A percentile compares a stretch with the other conserved stretches of the same genome.
Conservation (phyloP, 2,888 invertebrate species). For the Torymus texanus region DNA sequence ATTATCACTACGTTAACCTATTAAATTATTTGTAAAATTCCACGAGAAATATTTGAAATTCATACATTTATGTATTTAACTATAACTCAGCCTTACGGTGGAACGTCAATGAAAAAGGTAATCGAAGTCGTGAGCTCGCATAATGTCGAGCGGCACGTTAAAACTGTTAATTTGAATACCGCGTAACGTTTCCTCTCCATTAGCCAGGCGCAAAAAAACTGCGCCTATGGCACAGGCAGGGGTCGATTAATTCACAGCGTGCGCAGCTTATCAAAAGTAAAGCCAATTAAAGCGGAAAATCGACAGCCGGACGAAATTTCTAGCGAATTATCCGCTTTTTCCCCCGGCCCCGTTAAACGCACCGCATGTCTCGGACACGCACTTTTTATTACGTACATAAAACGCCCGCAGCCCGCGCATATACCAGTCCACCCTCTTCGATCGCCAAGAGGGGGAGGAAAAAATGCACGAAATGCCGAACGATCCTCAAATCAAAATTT, state of each 20-base stretch:
- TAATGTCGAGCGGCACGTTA: neutral
- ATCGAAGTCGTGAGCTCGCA: neutral
- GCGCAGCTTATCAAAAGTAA: constrained; percentile 6
- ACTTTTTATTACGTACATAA: neutral
- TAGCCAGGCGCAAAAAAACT: neutral
- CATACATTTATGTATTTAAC: too few species aligned
- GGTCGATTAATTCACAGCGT: too few species aligned
- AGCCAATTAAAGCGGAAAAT: constrained; percentile 15
- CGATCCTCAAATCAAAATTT: constrained; percentile 41
- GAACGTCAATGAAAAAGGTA: neutral
- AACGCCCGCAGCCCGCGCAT: neutral
- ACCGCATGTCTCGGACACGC: neutral
- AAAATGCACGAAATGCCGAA: neutral
- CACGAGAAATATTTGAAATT: too few species aligned
- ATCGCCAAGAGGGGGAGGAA: neutral
- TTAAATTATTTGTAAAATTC: too few species aligned
- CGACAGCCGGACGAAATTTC: neutral
- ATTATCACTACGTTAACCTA: too few species aligned
- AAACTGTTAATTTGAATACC: constrained; percentile 14
- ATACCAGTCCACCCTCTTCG: neutral
- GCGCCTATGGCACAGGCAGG: neutral
- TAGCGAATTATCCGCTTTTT: neutral
- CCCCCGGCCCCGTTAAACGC: too few species aligned
- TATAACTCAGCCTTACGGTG: too few species aligned
- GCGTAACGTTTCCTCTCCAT: neutral